These are phyloP conservation scores for Dysmachus trigonus DNA, from an alignment of 2,888 invertebrate genomes.

Conservation along the genomic window DNA sequence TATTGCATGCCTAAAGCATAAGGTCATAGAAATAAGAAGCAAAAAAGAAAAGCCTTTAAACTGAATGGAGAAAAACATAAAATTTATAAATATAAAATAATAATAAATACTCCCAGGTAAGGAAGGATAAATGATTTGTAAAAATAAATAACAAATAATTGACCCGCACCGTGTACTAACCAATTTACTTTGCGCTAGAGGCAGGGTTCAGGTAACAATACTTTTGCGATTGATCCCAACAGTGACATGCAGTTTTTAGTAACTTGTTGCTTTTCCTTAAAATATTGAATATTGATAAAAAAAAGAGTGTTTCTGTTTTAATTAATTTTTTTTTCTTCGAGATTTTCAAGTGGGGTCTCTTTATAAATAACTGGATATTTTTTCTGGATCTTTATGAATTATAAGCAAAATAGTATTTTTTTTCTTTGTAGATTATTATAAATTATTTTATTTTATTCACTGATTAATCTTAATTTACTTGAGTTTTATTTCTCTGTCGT, in stretches of 20 bases:
- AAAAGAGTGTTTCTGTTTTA: neutral
- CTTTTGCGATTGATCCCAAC: neutral
- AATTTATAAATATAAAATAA: neutral
- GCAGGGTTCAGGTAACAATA: neutral
- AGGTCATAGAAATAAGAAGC: slow-evolving; percentile 3
- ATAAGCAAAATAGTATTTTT: neutral
- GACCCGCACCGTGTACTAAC: slow-evolving; percentile 18
- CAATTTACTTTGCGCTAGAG: neutral
- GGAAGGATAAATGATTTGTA: neutral
- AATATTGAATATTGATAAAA: neutral
- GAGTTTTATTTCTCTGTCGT: neutral
- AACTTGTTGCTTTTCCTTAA: slow-evolving; percentile 13
- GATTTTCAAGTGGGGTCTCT: neutral
- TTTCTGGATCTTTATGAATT: neutral
- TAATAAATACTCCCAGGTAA: neutral
- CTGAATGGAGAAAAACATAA: neutral
- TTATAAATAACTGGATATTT: neutral
- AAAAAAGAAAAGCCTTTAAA: neutral
- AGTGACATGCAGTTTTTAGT: slow-evolving; percentile 25
- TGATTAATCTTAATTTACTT: neutral
- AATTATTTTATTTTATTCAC: neutral
- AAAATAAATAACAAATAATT: neutral
- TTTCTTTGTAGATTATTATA: no score
- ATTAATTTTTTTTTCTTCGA: neutral
- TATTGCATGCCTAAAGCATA: slow-evolving; percentile 1